These are phyloP conservation scores for Gonatopus flavifemur DNA, from an alignment of 1,140 invertebrate species.

Conservation along the genomic window DNA sequence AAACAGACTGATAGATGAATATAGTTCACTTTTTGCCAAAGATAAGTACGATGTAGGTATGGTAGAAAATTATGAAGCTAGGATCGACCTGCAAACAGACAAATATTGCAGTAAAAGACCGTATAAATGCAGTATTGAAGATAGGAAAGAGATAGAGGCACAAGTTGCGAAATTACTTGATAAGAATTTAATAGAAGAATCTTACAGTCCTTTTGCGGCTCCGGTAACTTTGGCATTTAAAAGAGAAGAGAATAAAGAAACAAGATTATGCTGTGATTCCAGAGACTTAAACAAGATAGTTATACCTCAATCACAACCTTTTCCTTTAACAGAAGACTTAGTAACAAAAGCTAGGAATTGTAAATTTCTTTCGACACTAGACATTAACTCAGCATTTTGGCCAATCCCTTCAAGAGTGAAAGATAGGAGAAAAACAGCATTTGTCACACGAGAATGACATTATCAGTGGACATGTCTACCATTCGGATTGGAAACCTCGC, in stretches of 20 bases:
- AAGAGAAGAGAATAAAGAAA: not conserved
- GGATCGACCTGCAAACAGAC: too few relatives aligned
- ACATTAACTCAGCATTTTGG: conserved; percentile 7
- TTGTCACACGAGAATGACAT: conserved; percentile 6
- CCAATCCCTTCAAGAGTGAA: not conserved
- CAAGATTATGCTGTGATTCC: not conserved
- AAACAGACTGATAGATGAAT: conserved; percentile 1
- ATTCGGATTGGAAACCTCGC: not conserved
- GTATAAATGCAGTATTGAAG: conserved; percentile 16
- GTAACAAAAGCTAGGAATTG: too few relatives aligned
- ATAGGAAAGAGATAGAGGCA: conserved; percentile 18
- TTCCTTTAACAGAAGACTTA: too few relatives aligned
- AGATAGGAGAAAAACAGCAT: conserved; percentile 6
- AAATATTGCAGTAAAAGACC: conserved; percentile 16
- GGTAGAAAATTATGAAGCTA: too few relatives aligned
- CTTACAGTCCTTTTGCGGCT: too few relatives aligned
- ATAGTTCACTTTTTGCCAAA: conserved; percentile 1
- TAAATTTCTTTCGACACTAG: not conserved
- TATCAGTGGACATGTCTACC: conserved; percentile 10
- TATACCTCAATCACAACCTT: too few relatives aligned
- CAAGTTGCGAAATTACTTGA: conserved; percentile 15
- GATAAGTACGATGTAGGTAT: conserved; percentile 7
- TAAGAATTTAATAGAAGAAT: too few relatives aligned
- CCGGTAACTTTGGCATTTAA: conserved; percentile 4
- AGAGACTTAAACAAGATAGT: too few relatives aligned